Evolutionary conservation across 2,888 invertebrate species (phyloP).

Genomic region (Theretra japonica): DNA sequence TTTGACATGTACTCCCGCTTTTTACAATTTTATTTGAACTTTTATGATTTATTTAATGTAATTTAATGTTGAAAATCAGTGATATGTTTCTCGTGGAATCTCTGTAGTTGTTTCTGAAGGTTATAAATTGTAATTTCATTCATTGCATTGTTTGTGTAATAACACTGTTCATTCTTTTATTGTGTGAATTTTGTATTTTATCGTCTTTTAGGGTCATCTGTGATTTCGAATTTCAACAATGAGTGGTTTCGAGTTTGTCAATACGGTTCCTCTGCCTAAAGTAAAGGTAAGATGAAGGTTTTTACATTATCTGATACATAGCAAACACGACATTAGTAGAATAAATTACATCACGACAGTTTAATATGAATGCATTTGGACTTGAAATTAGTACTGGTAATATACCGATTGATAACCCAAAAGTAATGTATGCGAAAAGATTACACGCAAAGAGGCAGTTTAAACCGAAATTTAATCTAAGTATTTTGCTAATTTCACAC

Average conservation of each 20-base stretch:
- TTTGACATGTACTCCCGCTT: constrained; percentile 70
- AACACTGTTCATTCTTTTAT: neutral
- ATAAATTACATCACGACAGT: neutral
- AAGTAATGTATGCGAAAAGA: too few relatives aligned
- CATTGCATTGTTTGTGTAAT: neutral
- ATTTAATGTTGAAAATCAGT: constrained; percentile 33
- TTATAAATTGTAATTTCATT: neutral
- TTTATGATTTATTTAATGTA: constrained; percentile 32
- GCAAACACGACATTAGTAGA: neutral
- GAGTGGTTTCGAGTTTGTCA: constrained; percentile 47
- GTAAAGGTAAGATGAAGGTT: constrained; percentile 53
- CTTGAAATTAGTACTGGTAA: too few relatives aligned
- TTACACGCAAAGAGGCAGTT: too few relatives aligned
- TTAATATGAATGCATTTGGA: neutral
- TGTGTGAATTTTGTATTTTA: neutral
- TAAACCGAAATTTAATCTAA: too few relatives aligned
- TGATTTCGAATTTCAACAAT: neutral
- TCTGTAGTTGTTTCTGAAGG: neutral
- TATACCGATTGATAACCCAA: too few relatives aligned
- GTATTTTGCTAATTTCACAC: too few relatives aligned
- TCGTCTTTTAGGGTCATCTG: neutral
- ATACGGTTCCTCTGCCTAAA: constrained; percentile 53
- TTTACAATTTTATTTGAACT: constrained; percentile 47
- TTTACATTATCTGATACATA: neutral
- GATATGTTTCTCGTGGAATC: neutral